Evolutionary conservation across 2,888 invertebrate species (phyloP).

Genomic region (Ornithoptera priamus): DNA sequence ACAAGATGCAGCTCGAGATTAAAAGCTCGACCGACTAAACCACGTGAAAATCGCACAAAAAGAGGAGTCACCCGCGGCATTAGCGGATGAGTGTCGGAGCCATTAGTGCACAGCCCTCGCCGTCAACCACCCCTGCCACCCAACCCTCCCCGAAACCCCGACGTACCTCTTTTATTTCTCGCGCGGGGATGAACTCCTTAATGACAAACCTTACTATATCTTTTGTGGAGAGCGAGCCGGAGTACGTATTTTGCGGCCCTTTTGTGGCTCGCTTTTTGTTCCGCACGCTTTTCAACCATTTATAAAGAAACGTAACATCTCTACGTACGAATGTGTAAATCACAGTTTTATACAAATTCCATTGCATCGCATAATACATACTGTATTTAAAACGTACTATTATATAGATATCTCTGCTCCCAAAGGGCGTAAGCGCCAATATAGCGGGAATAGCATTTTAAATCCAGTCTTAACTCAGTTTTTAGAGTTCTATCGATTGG

Average conservation of each 20-base stretch:
- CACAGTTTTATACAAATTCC: constrained; percentile 11
- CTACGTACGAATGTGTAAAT: constrained; percentile 30
- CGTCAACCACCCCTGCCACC: constrained; percentile 40
- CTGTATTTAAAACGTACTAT: not conserved
- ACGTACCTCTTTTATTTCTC: constrained; percentile 79
- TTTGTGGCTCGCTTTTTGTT: constrained; percentile 77
- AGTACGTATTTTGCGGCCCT: constrained; percentile 80
- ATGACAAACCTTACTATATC: constrained; percentile 81
- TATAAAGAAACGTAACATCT: constrained; percentile 28
- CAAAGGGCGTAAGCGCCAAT: no score
- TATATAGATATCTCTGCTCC: not conserved
- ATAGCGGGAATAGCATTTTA: no score
- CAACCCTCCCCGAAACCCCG: constrained; percentile 57
- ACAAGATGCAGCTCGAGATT: constrained; percentile 75
- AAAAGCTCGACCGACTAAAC: constrained; percentile 77
- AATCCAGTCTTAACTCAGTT: no score
- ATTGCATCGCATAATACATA: constrained; percentile 1
- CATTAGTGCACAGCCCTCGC: constrained; percentile 69
- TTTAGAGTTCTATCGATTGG: no score
- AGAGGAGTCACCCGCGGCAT: constrained; percentile 80
- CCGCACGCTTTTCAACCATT: constrained; percentile 53
- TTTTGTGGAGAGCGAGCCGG: constrained; percentile 79
- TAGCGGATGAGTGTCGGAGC: constrained; percentile 80
- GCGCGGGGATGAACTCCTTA: constrained; percentile 81
- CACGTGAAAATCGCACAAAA: constrained; percentile 80